Base-by-base conservation (phyloP, 2,797 vertebrate genomes). In the Carapus acus region DNA sequence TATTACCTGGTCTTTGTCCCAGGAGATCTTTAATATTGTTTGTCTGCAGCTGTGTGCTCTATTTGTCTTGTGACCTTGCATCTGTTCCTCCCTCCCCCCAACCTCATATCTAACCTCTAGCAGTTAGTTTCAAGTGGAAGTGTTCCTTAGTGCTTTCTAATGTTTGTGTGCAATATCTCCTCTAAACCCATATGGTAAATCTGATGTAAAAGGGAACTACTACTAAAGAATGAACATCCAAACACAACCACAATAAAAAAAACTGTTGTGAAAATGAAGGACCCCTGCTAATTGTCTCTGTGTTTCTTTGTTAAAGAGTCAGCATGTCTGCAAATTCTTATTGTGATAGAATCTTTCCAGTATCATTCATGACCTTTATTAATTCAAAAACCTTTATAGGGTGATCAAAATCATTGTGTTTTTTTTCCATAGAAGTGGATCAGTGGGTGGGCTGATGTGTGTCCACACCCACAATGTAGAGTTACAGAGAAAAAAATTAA, bases 141-240 rank as follows among this genome's bases (percentile, higher is more conserved):
- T 95, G 93, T 91, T 91, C 91, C 85, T 90, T 90, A 93, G 88
- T 91, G 94, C 93, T 98, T 97, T 95, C 93, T 91, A 90, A 95
- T 94, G 91, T 95, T 92, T 92, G 93, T 98, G 94, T 94, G 93
- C 92, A 93, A 95, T 94, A 85, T 88, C 87, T 90, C 90, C 89
- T 91, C 88, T 83, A 87, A n/a, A 83, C 11, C 84, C 88, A 49
- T 82, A 90, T 82, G 88, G 87, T 71, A 82, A 91, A 91, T 90
- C 91, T 91, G 90, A 92, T 91, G 89, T 94, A 93, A 92, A n/a
- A 90, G 77, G 90, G 89, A 90, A 88, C 80, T 77, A 84, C 83
- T 80, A 81, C 74, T 80, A 79, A 86, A 85, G 87, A 90, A 54
- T 66, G 77, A 75, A 82, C 74, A 71, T 58, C 77, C 54, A 80